These are phyloP conservation scores for Brevimyrus niger DNA, from an alignment of 2,113 vertebrate genomes.

Conservation along the genomic window DNA sequence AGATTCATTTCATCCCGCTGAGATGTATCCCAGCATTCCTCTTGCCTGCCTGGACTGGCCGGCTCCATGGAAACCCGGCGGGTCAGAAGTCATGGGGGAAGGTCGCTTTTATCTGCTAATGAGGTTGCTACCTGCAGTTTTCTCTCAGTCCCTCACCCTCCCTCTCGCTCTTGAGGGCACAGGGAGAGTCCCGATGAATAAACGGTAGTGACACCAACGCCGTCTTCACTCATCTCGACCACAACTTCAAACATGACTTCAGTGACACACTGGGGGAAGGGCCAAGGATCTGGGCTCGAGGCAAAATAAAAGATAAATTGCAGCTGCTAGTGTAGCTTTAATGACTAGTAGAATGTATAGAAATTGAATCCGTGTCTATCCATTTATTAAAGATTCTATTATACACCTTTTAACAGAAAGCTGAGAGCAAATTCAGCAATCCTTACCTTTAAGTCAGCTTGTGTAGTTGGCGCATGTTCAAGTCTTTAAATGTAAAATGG, in stretches of 20 bases:
- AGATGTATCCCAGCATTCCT: conserved; percentile 50
- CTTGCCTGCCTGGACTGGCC: conserved; percentile 45
- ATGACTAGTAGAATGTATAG: not conserved
- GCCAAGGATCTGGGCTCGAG: not conserved
- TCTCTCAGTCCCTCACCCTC: not conserved
- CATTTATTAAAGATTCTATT: not conserved
- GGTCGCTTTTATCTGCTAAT: conserved; percentile 27
- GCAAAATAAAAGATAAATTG: not conserved
- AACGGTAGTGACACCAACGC: conserved; percentile 9
- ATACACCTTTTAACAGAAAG: not conserved
- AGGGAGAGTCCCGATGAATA: not conserved
- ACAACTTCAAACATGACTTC: conserved; percentile 8
- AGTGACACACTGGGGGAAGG: not conserved
- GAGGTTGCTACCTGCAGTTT: conserved; percentile 23
- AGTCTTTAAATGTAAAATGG: not conserved
- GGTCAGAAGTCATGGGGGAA: conserved; percentile 22
- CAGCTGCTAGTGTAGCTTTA: not conserved
- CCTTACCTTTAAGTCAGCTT: not conserved
- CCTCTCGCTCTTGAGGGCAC: not conserved
- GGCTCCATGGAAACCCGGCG: conserved; percentile 45
- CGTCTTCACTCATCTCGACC: conserved; percentile 4
- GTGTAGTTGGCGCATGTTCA: not conserved
- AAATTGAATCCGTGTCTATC: not conserved
- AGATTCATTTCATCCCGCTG: conserved; percentile 42
- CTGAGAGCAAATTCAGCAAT: not conserved